phyloP scores from a whole-genome alignment of 2,113 vertebrate genomes.

The Pitta sordida region DNA sequence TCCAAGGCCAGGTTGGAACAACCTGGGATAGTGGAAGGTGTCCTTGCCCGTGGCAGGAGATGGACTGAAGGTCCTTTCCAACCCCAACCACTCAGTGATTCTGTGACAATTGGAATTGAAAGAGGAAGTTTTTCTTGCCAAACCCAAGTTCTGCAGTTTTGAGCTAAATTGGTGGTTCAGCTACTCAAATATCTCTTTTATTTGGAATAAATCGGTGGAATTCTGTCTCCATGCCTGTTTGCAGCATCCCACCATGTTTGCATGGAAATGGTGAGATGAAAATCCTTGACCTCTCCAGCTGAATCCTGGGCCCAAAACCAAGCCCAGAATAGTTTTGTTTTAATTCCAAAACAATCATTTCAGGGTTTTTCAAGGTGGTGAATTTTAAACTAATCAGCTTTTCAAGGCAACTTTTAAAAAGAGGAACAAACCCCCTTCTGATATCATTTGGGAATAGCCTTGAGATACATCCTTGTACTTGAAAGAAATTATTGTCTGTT shows the following conservation, averaged over 20 bases:
- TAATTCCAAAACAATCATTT: not conserved
- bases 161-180: not conserved
- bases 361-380: not conserved
- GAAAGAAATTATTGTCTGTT: not conserved
- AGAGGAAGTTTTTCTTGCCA: not conserved
- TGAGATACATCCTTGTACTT: not conserved
- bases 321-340: not conserved
- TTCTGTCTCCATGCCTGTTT: no score
- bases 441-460: not conserved
- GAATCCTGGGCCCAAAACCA: not conserved
- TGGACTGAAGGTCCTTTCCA: no score
- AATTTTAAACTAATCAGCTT: not conserved
- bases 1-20: not conserved
- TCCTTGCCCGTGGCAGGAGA: no score
- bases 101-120: not conserved
- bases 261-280: not conserved
- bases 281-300: not conserved
- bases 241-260: not conserved
- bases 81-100: no score
- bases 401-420: not conserved
- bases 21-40: no score
- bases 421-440: not conserved
- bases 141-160: not conserved
- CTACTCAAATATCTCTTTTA: not conserved
- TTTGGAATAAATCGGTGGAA: not conserved